Conservation (phyloP, 2,113 vertebrate species). For the Cynocephalus volans region DNA sequence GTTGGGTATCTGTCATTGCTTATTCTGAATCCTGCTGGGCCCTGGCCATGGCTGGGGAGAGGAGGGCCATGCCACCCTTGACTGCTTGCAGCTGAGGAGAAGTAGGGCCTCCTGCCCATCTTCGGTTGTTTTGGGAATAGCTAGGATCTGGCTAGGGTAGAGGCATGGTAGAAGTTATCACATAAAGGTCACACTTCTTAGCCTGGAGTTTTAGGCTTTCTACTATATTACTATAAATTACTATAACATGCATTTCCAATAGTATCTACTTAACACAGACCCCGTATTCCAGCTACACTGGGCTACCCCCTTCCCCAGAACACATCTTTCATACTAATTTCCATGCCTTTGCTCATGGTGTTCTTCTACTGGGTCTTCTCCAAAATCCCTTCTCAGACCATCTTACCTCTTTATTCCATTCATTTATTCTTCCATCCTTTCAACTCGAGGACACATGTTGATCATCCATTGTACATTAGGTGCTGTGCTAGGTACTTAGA, state of each 20-base stretch:
- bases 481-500: neutral
- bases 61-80: neutral
- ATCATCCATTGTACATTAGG: neutral
- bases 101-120: neutral
- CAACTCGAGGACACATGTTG: neutral
- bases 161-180: neutral
- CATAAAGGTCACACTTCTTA: neutral
- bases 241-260: neutral
- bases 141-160: neutral
- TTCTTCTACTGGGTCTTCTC: slow-evolving; percentile 18
- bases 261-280: neutral
- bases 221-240: neutral
- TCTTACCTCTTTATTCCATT: neutral
- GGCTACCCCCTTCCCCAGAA: neutral
- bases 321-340: neutral
- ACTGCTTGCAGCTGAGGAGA: neutral
- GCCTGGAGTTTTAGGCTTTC: slow-evolving; percentile 10
- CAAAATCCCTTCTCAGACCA: slow-evolving; percentile 9
- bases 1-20: neutral
- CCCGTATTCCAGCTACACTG: neutral
- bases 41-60: neutral
- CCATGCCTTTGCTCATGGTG: neutral
- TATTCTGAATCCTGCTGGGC: neutral
- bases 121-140: neutral
- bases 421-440: slow-evolving; percentile 29